These are phyloP conservation scores for Athripsodes cinereus DNA, from an alignment of 2,888 invertebrate species.

Conservation along the genomic window DNA sequence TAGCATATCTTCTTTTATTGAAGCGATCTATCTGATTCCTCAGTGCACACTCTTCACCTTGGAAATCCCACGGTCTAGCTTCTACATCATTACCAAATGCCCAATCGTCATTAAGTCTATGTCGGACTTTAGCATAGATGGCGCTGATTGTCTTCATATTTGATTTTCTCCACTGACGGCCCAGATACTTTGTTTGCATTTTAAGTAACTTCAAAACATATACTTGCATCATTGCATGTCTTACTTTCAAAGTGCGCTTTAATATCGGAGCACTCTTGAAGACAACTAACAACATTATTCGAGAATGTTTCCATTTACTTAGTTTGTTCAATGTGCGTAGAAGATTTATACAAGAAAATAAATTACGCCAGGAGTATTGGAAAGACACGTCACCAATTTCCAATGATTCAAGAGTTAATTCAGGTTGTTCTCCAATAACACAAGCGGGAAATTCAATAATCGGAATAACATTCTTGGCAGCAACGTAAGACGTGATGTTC, in stretches of 20 bases:
- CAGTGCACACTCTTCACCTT: conserved; percentile 94
- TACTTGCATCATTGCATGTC: conserved; percentile 95
- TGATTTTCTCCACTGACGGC: conserved; percentile 97
- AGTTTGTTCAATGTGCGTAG: conserved; percentile 94
- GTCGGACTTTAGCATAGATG: conserved; percentile 95
- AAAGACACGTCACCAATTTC: conserved; percentile 75
- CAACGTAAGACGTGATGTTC: conserved; percentile 90
- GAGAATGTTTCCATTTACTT: conserved; percentile 99
- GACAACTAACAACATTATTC: conserved; percentile 98
- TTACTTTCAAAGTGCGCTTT: conserved; percentile 91
- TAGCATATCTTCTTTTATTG: conserved; percentile 84
- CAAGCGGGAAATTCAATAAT: conserved; percentile 93
- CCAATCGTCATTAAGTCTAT: conserved; percentile 98
- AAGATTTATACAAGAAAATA: conserved; percentile 96
- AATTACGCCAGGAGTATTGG: conserved; percentile 94
- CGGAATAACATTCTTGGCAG: conserved; percentile 89
- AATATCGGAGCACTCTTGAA: conserved; percentile 99
- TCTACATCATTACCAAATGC: conserved; percentile 98
- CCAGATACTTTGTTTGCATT: conserved; percentile 99
- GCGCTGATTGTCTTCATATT: conserved; percentile 99
- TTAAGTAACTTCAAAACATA: conserved; percentile 96
- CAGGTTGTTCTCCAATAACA: conserved; percentile 92
- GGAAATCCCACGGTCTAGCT: conserved; percentile 96
- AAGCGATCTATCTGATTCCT: conserved; percentile 93
- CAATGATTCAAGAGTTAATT: conserved; percentile 85